These are phyloP conservation scores for Columbina picui DNA, from an alignment of 2,113 vertebrate species.

Conservation along the genomic window DNA sequence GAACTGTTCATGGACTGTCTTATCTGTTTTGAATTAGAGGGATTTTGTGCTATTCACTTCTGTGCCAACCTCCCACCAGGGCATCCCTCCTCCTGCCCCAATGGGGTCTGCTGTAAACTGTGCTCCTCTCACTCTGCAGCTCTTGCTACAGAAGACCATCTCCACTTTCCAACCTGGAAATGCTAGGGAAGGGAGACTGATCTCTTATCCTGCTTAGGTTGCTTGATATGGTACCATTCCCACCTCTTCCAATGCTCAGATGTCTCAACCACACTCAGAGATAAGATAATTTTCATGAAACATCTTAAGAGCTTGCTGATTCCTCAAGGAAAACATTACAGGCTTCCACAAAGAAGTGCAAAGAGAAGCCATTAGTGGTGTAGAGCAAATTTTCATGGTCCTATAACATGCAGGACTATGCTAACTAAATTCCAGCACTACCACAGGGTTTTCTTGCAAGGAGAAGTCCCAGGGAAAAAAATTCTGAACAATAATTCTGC, in stretches of 20 bases:
- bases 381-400: background rate
- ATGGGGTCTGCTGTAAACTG: background rate
- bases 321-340: background rate
- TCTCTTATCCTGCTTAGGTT: background rate
- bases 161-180: constrained; percentile 2
- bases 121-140: constrained; percentile 48
- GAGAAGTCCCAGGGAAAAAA: background rate
- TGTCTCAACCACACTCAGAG: background rate
- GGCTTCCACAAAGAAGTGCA: background rate
- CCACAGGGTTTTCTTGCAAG: background rate
- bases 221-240: background rate
- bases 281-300: background rate
- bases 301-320: background rate
- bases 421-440: background rate
- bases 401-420: background rate
- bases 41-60: background rate
- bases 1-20: background rate
- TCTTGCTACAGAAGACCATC: background rate
- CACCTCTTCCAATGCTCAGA: background rate
- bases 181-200: background rate
- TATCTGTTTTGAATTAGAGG: background rate
- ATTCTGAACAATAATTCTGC: background rate
- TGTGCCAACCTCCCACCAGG: background rate
- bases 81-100: background rate
- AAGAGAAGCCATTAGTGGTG: background rate